Evolutionary conservation across 2,113 vertebrate species (phyloP).

Genomic region (Plecotus auritus): DNA sequence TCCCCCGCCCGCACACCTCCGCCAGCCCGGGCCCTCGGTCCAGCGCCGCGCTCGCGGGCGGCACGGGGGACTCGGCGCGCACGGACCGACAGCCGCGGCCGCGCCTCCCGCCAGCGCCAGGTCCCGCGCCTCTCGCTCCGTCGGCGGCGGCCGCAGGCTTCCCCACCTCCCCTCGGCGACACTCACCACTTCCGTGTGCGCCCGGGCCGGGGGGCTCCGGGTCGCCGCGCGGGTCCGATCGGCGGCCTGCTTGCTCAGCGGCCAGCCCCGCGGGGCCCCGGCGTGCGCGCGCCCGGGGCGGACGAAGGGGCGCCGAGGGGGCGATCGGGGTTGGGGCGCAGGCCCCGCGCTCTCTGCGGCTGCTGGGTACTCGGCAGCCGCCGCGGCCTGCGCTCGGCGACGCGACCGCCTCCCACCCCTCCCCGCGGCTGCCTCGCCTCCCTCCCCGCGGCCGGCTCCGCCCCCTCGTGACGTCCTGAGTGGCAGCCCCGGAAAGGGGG

Average conservation of each 20-base stretch:
- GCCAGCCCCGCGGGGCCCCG: slow-evolving; percentile 10
- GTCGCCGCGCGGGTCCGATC: background rate
- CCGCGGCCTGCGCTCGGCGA: slow-evolving; percentile 44
- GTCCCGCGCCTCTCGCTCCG: background rate
- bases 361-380: background rate
- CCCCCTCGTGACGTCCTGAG: background rate
- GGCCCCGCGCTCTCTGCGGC: background rate
- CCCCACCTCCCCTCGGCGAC: background rate
- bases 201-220: background rate
- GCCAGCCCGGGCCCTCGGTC: background rate
- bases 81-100: background rate
- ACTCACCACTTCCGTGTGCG: slow-evolving; percentile 76
- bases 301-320: background rate
- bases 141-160: background rate
- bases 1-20: slow-evolving; percentile 29
- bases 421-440: background rate
- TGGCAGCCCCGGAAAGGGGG: background rate
- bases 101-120: background rate
- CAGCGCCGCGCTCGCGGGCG: background rate
- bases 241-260: background rate
- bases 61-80: background rate
- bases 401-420: background rate
- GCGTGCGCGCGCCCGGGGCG: background rate
- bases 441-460: background rate
- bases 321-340: background rate